phyloP scores from a whole-genome alignment of 2,797 vertebrate genomes.

The Champsocephalus gunnari region DNA sequence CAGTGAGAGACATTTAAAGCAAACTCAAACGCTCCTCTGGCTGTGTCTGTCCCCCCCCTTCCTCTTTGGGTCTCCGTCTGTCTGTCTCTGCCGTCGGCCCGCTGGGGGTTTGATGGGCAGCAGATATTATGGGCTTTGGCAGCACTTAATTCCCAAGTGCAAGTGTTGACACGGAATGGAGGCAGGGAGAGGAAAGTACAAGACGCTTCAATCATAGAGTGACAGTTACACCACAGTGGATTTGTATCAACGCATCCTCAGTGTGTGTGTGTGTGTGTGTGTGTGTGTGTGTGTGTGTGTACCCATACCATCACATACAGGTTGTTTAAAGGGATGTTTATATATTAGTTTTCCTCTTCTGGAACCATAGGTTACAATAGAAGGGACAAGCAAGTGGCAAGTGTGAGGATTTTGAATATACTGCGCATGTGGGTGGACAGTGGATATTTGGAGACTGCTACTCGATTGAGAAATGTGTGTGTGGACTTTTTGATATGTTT shows the following conservation, averaged over 20 bases:
- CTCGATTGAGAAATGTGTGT: neutral
- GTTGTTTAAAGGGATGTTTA: neutral
- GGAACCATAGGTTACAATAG: neutral
- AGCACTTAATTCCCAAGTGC: slow-evolving; percentile 61
- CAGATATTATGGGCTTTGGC: slow-evolving; percentile 42
- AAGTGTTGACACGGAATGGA: slow-evolving; percentile 52
- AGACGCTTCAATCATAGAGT: slow-evolving; percentile 39
- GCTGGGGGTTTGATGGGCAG: slow-evolving; percentile 38
- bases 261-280: neutral
- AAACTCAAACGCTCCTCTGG: neutral
- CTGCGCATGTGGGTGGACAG: neutral
- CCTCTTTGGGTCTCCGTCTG: neutral
- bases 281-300: neutral
- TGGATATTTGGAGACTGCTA: neutral
- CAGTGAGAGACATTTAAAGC: neutral
- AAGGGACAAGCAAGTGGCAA: neutral
- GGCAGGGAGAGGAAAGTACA: slow-evolving; percentile 31
- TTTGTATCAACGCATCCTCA: neutral
- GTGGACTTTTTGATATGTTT: neutral
- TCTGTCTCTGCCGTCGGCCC: neutral
- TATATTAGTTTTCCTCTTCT: neutral
- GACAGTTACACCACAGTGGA: slow-evolving; percentile 11
- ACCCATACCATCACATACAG: neutral
- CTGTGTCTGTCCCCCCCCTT: neutral
- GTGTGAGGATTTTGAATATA: neutral